Evolutionary conservation across 92 coral and sea anemone species (phyloP).

Genomic region (Meandrina meandrites): DNA sequence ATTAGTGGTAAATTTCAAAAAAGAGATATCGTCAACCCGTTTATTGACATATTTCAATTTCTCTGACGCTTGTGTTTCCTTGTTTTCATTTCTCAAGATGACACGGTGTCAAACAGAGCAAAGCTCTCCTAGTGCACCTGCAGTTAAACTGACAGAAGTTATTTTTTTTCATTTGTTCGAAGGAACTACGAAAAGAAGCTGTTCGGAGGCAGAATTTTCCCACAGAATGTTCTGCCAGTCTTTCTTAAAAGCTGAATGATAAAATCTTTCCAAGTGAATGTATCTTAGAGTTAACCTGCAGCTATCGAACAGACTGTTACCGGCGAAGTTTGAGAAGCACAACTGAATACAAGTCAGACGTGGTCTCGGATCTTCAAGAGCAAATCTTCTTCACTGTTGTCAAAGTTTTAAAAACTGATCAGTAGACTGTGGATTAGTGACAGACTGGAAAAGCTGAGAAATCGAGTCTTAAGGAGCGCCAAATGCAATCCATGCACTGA

Average conservation of each 20-base stretch:
- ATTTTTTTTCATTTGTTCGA: neutral
- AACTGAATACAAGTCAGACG: neutral
- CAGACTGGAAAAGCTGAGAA: neutral
- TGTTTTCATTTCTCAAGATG: neutral
- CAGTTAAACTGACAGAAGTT: neutral
- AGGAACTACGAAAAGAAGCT: neutral
- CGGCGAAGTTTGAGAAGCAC: neutral
- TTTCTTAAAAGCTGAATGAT: neutral
- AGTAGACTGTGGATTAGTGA: neutral
- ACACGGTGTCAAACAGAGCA: neutral
- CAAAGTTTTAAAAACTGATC: neutral
- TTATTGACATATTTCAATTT: neutral
- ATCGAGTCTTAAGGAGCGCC: neutral
- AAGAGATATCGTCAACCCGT: neutral
- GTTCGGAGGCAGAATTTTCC: neutral
- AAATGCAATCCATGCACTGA: neutral
- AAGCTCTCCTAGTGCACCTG: neutral
- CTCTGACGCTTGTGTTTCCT: conserved; percentile 4
- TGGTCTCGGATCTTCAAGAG: neutral
- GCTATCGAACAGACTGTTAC: neutral
- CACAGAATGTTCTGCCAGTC: neutral
- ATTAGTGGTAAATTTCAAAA: neutral
- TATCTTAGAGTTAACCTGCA: neutral
- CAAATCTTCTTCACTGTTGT: neutral
- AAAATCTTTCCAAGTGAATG: neutral